These are phyloP conservation scores for Brachyistius frenatus DNA, from an alignment of 2,113 vertebrate genomes.

Conservation along the genomic window DNA sequence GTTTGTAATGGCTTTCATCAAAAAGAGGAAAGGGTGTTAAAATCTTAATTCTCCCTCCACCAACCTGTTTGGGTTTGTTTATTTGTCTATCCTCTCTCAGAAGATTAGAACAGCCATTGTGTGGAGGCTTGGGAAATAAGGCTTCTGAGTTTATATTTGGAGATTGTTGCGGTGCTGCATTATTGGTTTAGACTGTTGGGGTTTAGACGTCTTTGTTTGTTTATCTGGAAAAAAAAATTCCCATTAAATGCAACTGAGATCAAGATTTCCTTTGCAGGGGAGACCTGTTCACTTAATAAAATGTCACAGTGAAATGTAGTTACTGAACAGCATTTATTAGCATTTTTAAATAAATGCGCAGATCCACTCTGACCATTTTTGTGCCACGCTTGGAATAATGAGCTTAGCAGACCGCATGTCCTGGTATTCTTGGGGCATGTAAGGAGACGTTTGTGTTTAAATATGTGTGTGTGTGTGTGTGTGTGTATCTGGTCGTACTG, in stretches of 20 bases:
- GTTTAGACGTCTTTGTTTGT: conserved; percentile 64
- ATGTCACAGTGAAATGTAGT: background rate
- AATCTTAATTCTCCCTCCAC: conserved; percentile 58
- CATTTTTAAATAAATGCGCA: background rate
- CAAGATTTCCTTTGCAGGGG: background rate
- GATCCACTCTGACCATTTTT: conserved; percentile 2
- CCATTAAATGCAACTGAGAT: conserved; percentile 24
- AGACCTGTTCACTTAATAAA: background rate
- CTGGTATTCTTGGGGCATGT: conserved; percentile 30
- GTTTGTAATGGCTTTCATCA: conserved; percentile 7
- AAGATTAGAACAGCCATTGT: conserved; percentile 67
- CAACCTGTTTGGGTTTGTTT: conserved; percentile 65
- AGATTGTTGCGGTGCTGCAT: conserved; percentile 50
- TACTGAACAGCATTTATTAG: background rate
- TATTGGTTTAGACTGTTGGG: conserved; percentile 55
- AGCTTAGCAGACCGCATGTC: conserved; percentile 35
- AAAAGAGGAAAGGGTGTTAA: conserved; percentile 72
- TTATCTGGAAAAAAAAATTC: conserved; percentile 49
- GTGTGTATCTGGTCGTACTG: conserved; percentile 37
- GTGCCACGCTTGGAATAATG: background rate
- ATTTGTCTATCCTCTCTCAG: conserved; percentile 56
- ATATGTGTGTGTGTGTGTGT: conserved; percentile 35
- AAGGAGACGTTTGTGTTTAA: conserved; percentile 51
- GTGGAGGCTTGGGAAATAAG: conserved; percentile 58
- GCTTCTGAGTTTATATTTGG: conserved; percentile 60